Evolutionary conservation across 1,140 invertebrate genomes (phyloP).

Genomic region (Panulirus ornatus): DNA sequence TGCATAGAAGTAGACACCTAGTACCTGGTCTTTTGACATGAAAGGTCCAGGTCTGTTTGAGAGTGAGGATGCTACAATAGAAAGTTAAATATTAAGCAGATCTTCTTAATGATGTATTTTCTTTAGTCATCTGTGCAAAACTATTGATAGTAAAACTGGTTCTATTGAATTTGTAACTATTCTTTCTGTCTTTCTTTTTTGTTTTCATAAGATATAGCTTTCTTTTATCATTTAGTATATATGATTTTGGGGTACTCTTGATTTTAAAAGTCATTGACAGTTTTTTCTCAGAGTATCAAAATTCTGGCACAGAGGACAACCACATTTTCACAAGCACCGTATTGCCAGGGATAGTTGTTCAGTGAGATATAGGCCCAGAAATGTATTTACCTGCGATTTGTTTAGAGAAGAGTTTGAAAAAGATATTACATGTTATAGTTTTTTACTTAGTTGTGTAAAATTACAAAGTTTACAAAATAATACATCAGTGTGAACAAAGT

Average conservation of each 20-base stretch:
- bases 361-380: constrained; percentile 67
- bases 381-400: constrained; percentile 67
- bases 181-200: constrained; percentile 21
- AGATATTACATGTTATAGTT: constrained; percentile 70
- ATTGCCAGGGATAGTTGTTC: constrained; percentile 66
- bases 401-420: constrained; percentile 69
- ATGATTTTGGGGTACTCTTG: constrained; percentile 25
- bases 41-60: constrained; percentile 64
- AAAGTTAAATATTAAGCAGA: constrained; percentile 57
- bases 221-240: constrained; percentile 40
- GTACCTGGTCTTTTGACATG: constrained; percentile 7
- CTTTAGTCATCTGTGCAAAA: constrained; percentile 65
- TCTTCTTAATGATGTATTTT: constrained; percentile 59
- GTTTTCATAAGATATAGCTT: constrained; percentile 48
- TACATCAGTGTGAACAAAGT: constrained; percentile 62
- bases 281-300: constrained; percentile 46
- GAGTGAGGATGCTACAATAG: constrained; percentile 75
- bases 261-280: background rate
- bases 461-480: constrained; percentile 67
- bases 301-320: constrained; percentile 65
- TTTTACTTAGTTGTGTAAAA: constrained; percentile 70
- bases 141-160: constrained; percentile 30
- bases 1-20: constrained; percentile 7
- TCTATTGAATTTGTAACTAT: constrained; percentile 48
- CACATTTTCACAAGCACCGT: constrained; percentile 67